phyloP scores from a whole-genome alignment of 2,888 invertebrate species.

The Cosmia pyralina region DNA sequence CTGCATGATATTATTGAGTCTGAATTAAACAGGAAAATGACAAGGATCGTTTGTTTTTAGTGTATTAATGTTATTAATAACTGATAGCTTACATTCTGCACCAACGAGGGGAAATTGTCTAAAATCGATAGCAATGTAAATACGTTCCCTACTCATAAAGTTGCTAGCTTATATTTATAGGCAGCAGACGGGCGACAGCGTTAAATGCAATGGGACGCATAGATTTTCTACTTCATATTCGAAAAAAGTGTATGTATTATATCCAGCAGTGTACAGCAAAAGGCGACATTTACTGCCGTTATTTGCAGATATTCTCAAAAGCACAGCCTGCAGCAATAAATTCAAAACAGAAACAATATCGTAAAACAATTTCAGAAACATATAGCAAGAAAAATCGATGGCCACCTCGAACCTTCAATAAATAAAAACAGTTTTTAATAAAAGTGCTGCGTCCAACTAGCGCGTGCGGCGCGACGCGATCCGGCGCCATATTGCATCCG shows the following conservation, averaged over 20 bases:
- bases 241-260: not conserved
- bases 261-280: not conserved
- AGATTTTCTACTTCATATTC: not conserved
- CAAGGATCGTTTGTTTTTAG: slow-evolving; percentile 12
- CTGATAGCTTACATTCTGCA: not conserved
- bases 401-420: slow-evolving; percentile 82
- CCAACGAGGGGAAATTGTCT: not conserved
- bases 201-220: not conserved
- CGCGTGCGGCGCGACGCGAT: slow-evolving; percentile 69
- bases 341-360: slow-evolving; percentile 58
- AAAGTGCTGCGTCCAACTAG: slow-evolving; percentile 82
- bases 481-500: slow-evolving; percentile 85
- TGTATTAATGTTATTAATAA: slow-evolving; percentile 1
- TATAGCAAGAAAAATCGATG: slow-evolving; percentile 75
- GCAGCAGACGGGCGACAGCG: not conserved
- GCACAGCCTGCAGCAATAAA: slow-evolving; percentile 46
- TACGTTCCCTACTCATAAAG: not conserved
- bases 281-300: slow-evolving; percentile 1
- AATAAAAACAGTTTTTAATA: slow-evolving; percentile 88
- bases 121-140: not conserved
- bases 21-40: slow-evolving; percentile 66
- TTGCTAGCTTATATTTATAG: not conserved
- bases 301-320: slow-evolving; percentile 50
- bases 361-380: slow-evolving; percentile 62
- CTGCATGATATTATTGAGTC: slow-evolving; percentile 68